Conservation (phyloP, 2,113 vertebrate species). For the Gymnobelideus leadbeateri region DNA sequence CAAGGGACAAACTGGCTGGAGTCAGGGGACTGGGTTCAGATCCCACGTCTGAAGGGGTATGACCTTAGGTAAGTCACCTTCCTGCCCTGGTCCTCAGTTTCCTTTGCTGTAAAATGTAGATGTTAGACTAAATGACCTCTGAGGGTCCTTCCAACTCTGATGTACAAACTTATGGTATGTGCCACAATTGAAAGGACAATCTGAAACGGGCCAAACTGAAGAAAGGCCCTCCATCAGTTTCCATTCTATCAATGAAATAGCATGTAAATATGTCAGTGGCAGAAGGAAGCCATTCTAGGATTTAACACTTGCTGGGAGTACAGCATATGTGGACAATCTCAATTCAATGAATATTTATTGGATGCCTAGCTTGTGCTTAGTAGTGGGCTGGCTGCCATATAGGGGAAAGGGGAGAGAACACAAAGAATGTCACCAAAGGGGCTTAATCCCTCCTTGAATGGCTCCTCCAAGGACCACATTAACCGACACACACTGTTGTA, state of each 20-base stretch:
- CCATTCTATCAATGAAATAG: background rate
- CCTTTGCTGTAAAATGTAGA: background rate
- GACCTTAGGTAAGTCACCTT: background rate
- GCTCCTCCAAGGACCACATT: too few relatives aligned
- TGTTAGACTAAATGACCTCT: background rate
- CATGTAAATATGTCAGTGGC: too few relatives aligned
- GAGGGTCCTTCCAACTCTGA: background rate
- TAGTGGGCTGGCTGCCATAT: too few relatives aligned
- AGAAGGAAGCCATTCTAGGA: background rate
- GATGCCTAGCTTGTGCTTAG: background rate
- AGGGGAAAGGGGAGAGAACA: too few relatives aligned
- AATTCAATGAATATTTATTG: background rate
- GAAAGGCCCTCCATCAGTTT: background rate
- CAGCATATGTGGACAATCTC: too few relatives aligned
- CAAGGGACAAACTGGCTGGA: background rate
- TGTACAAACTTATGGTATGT: background rate
- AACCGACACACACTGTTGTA: too few relatives aligned
- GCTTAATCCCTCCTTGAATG: background rate
- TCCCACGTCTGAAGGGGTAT: background rate
- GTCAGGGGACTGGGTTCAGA: background rate
- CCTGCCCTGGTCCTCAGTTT: background rate
- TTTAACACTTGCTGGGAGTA: background rate
- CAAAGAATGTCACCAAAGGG: too few relatives aligned
- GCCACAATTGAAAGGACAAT: background rate
- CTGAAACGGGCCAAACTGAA: background rate